Evolutionary conservation across 2,113 vertebrate genomes (phyloP), one percentile per base, ranked within the genome.

Genomic region (Serinus canaria): DNA sequence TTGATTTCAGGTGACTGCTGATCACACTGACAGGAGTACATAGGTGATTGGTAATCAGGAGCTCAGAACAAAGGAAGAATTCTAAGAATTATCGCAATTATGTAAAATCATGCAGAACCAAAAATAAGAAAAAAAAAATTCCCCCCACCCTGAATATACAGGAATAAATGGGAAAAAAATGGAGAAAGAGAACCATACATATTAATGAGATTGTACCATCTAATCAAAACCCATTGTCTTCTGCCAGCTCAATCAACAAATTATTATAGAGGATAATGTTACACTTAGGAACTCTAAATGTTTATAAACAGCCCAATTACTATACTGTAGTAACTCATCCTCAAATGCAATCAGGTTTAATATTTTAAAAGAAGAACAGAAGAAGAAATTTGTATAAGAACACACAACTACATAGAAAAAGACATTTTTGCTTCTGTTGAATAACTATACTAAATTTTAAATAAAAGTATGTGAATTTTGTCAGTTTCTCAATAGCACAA

Each of bases 231-330:
- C 50, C 83, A 94, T 96, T 97, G 62, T 95, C 44, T 96, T 92
- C 56, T 69, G 72, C 83, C 83, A 94, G 58, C 83, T 97, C 91
- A 97, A 95, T 97, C 90, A 97, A 97, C 53, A 94, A 94, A 97
- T 96, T 95, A 78, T 84, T 92, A 93, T 37, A 90, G 69, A 96
- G 91, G 84, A 93, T 96, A 96, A 97, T 96, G 53, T 91, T 92
- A 87, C 73, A 84, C 41, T 96, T 95, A 96, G 60, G n/a, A 96
- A 93, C 28, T 46, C 72, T 91, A 92, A 97, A 87, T 96, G 89
- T 97, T 97, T 97, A 94, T 92, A 97, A 97, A 97, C 92, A 97
- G 87, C 59, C 63, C 66, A 97, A 83, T 94, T 94, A 91, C 31
- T 75, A 39, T 64, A 92, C 63, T 75, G 63, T 55, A 87, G 56